Evolutionary conservation across 2,797 vertebrate genomes (phyloP), one percentile per base, ranked within the genome.

Genomic region (Psittacula derbiana): DNA sequence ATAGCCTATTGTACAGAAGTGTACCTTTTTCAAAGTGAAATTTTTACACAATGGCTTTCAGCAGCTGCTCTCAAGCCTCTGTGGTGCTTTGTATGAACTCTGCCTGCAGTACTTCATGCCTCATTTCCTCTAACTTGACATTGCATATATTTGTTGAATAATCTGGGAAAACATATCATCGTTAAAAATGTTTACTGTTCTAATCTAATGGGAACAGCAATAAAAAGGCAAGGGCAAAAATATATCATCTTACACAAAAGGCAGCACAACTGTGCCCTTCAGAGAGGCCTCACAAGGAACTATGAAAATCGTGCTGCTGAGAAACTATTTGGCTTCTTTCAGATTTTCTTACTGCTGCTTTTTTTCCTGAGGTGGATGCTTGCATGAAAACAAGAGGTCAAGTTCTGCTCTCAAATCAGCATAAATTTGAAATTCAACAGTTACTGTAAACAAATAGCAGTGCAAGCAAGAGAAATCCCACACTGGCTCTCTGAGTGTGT

Each of bases 361-460:
- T 84, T 88, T 94, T 49, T 73, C 30, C 10, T 58, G 53, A 85
- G 46, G 73, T 81, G 36, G 53, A 74, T 64, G 78, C 73, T 97
- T 85, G 79, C 90, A 85, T 33, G 84, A 92, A 96, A 95, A 92
- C 81, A 87, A 84, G 73, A 84, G 87, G 96, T 94, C 96, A 91
- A 89, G 87, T 85, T 86, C 72, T 81, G 49, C 69, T 84, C 80
- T 81, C 67, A 4, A 80, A 95, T 90, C 85, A 95, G 72, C 90
- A 92, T 76, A 91, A 92, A 86, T 91, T 92, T 93, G 74, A 95
- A 95, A 96, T 95, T 94, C 92, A 95, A 65, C 66, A 92, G 75
- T 55, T 91, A 86, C 60, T 19, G 6, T 86, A 94, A 96, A 95
- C 88, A 92, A 92, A 95, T 65, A 80, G 83, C 88, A 89, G 78